Evolutionary conservation across 2,797 vertebrate genomes (phyloP), one percentile per base, ranked within the genome.

Genomic region (Pelochelys cantorii): DNA sequence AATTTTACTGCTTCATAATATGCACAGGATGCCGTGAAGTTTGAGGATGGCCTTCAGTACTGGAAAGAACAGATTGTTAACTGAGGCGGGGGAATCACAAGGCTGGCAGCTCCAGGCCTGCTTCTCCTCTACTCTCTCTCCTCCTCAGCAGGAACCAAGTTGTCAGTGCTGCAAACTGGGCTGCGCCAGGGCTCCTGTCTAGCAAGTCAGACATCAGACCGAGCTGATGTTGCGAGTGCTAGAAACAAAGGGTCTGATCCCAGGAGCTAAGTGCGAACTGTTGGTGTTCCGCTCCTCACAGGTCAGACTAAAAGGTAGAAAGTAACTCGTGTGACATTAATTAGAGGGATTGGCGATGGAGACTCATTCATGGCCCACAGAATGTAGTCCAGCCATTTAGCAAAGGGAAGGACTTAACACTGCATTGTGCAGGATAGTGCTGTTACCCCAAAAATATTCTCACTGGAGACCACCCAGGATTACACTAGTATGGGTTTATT

Each of bases 151-250:
- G 56, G 87, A 93, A 1, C 57, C 68, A 86, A 93, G 1, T 54
- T 60, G 89, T 80, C 86, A 84, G 25, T 34, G 53, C 20, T 60
- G 81, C 94, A 79, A 89, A 87, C 89, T 56, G 90, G 88, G 93
- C 31, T 2, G 0, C 59, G 59, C 71, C 83, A 78, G 84, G 87
- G 86, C 75, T 37, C 48, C 83, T 81, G 29, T 53, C 71, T 81
- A 55, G 55, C 27, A 84, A 89, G 75, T 34, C 68, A 3, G 0
- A 78, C 74, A 79, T 83, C 79, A 29, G 48, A n/a, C 59, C 79
- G 77, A 27, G 11, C 53, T 34, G 57, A 71, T 57, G 11, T n/a
- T 91, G 42, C 37, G 65, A 53, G 22, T 1, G 10, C 87, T 90
- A 0, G 22, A 78, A 48, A 18, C 34, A 56, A 60, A 0, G 27